Base-by-base conservation (phyloP, 2,888 invertebrate genomes). In the Brassicogethes aeneus region DNA sequence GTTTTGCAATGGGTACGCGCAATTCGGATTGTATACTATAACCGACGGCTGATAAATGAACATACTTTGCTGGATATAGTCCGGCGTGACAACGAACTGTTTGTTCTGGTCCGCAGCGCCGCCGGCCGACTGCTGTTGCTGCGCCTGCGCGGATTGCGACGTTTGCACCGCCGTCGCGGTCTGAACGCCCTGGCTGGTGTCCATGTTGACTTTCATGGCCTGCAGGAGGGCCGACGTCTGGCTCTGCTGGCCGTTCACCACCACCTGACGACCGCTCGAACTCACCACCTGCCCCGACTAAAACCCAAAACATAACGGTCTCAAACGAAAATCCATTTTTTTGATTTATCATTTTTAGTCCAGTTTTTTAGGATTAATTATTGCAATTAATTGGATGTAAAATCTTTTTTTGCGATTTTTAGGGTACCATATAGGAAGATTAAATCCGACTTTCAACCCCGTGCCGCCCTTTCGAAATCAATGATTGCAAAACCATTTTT, bases 51-150 rank as follows among this genome's bases (percentile, higher is more conserved):
- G 66, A 55, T 63, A 66, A 54, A 66, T 52, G 46, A 68, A 79
- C 83, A 80, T 75, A 89, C 92, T 91, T 77, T 93, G 91, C 65
- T 92, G 91, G 54, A 93, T 90, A 62, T 92, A 92, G 69, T 91
- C 90, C 40, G 90, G 87, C 10, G 92, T 92, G 46, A 93, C 77
- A 53, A 90, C 83, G 70, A 92, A 92, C 70, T 87, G 79, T 57
- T 76, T 73, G 30, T 64, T 54, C 39, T 61, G 54, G 31, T 68
- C 58, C 15, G 52, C 69, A 61, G 14, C 65, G 23, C 37, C 31
- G 0, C 45, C 39, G 10, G 44, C 37, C 16, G 37, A 33, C 23
- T 43, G 36, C 39, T 46, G 48, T 17, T 23, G 47, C 44, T 44
- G 54, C 33, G 43, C 40, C 31, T 36, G 41, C 37, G 39, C 42